phyloP scores from a whole-genome alignment of 2,888 invertebrate genomes.

The Pterostichus niger region DNA sequence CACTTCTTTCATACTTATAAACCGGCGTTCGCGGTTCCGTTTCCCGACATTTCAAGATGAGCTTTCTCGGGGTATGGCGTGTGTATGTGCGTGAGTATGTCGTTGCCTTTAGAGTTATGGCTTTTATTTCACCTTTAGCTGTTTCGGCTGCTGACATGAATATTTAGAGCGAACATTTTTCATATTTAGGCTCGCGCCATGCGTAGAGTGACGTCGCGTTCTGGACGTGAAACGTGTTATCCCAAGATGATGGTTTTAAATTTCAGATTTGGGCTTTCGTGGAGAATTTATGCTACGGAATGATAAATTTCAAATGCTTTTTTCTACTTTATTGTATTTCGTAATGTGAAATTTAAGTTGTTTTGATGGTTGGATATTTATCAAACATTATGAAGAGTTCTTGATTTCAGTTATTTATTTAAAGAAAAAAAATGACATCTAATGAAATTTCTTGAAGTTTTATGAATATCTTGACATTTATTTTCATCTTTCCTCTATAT shows the following conservation, averaged over 20 bases:
- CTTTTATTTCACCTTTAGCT: slow-evolving; percentile 52
- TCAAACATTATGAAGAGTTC: neutral
- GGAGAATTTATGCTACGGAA: slow-evolving; percentile 19
- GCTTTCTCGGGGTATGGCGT: neutral
- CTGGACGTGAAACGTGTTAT: slow-evolving; percentile 32
- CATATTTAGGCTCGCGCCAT: slow-evolving; percentile 30
- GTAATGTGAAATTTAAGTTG: neutral
- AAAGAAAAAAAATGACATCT: neutral
- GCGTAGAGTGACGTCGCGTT: neutral
- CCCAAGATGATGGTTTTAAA: slow-evolving; percentile 46
- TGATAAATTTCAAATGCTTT: slow-evolving; percentile 21
- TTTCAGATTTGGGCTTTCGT: slow-evolving; percentile 35
- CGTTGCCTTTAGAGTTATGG: slow-evolving; percentile 26
- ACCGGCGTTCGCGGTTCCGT: slow-evolving; percentile 1
- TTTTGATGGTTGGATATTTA: neutral
- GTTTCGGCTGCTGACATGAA: slow-evolving; percentile 38
- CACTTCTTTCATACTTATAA: slow-evolving; percentile 39
- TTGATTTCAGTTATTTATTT: neutral
- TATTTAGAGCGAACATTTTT: slow-evolving; percentile 58
- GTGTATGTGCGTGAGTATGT: neutral
- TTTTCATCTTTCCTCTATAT: neutral
- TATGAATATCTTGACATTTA: neutral
- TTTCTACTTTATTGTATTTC: slow-evolving; percentile 12
- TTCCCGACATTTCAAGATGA: slow-evolving; percentile 32
- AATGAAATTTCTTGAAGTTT: neutral